phyloP scores from a whole-genome alignment of 2,797 vertebrate species.

The Lacerta viridis region DNA sequence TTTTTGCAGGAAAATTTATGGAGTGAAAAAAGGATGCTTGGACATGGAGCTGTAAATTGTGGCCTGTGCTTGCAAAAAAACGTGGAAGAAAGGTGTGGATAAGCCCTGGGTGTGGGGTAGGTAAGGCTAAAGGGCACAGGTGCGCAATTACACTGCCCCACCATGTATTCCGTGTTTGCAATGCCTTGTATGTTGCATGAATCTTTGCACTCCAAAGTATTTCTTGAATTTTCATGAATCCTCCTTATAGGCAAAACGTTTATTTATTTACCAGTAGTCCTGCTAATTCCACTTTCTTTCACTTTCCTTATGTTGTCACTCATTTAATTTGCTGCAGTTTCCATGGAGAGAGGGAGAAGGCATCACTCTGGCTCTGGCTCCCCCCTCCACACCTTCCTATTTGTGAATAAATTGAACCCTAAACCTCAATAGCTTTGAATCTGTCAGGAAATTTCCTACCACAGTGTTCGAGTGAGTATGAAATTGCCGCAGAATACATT shows the following conservation, averaged over 20 bases:
- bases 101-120: background rate
- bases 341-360: accelerated
- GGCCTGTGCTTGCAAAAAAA: too few species aligned
- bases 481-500: slow-evolving; percentile 26
- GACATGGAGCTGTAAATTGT: too few species aligned
- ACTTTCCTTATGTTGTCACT: too few species aligned
- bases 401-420: background rate
- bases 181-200: background rate
- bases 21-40: too few species aligned
- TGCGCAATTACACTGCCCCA: too few species aligned
- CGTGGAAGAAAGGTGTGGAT: too few species aligned
- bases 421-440: background rate
- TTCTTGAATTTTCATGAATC: background rate
- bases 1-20: too few species aligned
- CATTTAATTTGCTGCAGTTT: background rate
- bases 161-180: background rate
- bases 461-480: background rate
- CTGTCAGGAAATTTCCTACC: background rate
- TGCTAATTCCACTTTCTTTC: background rate
- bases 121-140: background rate
- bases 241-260: background rate
- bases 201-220: background rate
- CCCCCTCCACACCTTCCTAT: too few species aligned
- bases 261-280: background rate
- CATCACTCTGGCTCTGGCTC: background rate